Conservation (phyloP, 2,888 invertebrate species). For the Nemurella pictetii region DNA sequence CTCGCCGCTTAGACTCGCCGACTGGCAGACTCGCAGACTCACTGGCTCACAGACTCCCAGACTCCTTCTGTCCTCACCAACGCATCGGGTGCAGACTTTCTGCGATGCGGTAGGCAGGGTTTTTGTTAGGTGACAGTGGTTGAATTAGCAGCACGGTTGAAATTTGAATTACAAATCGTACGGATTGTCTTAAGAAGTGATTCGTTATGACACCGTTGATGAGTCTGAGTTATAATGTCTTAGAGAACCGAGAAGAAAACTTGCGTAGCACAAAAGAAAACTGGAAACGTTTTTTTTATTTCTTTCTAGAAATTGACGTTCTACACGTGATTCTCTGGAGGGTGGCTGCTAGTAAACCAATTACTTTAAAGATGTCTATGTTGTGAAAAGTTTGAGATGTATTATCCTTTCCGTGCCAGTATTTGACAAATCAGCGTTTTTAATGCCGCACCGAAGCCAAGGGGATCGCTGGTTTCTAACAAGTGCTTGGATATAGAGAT, state of each 20-base stretch:
- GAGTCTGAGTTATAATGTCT: background rate
- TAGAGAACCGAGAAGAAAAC: background rate
- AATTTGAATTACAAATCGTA: background rate
- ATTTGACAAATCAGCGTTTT: background rate
- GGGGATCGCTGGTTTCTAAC: background rate
- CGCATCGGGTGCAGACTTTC: no score
- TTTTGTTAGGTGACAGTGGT: background rate
- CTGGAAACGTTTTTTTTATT: background rate
- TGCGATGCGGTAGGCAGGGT: background rate
- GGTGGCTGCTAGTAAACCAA: background rate
- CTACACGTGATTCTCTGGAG: background rate
- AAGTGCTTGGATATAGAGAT: background rate
- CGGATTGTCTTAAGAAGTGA: background rate
- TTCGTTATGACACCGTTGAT: background rate
- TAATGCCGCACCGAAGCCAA: background rate
- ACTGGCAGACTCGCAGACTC: no score
- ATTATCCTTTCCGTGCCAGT: background rate
- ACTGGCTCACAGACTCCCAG: no score
- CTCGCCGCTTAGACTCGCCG: no score
- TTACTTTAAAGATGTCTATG: background rate
- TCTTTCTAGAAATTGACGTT: background rate
- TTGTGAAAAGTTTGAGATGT: background rate
- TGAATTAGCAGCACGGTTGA: background rate
- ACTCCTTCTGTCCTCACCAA: no score
- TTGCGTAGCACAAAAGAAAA: background rate